Evolutionary conservation across 2,888 invertebrate species (phyloP).

Genomic region (Vannuccia rotundouncinata): DNA sequence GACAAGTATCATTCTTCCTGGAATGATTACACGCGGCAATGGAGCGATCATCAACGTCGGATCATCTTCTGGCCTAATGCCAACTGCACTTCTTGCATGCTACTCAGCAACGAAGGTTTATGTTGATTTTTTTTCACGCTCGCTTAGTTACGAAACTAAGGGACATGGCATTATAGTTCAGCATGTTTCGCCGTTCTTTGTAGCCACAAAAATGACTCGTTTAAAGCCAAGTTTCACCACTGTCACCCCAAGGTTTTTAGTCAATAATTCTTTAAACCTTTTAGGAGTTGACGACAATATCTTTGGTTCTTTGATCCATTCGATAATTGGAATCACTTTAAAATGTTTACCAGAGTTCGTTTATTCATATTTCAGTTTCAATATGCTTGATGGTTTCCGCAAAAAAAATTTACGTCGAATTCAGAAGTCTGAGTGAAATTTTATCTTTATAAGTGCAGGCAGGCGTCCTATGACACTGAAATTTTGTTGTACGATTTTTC

Average conservation of each 20-base stretch:
- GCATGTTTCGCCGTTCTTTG: constrained; percentile 27
- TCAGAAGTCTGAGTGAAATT: no score
- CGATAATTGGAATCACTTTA: no score
- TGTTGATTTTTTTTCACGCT: constrained; percentile 50
- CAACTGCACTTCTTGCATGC: constrained; percentile 73
- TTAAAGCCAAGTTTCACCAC: neutral
- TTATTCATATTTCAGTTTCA: no score
- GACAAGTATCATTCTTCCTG: constrained; percentile 78
- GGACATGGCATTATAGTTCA: neutral
- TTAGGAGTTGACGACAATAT: neutral
- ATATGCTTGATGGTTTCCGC: no score
- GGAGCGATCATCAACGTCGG: constrained; percentile 85
- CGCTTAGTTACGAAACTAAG: constrained; percentile 50
- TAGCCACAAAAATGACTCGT: constrained; percentile 16
- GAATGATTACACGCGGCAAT: constrained; percentile 59
- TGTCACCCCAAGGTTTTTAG: neutral
- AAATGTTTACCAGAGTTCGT: no score
- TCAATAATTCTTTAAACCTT: neutral
- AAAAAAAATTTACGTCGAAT: no score
- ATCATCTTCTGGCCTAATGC: constrained; percentile 72
- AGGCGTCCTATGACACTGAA: no score
- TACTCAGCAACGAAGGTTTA: constrained; percentile 76
- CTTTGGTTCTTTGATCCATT: constrained; percentile 10
- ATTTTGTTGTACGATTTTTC: no score
- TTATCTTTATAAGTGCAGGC: no score